phyloP scores from a whole-genome alignment of 1,140 invertebrate genomes.

The Potamilus streckersoni region DNA sequence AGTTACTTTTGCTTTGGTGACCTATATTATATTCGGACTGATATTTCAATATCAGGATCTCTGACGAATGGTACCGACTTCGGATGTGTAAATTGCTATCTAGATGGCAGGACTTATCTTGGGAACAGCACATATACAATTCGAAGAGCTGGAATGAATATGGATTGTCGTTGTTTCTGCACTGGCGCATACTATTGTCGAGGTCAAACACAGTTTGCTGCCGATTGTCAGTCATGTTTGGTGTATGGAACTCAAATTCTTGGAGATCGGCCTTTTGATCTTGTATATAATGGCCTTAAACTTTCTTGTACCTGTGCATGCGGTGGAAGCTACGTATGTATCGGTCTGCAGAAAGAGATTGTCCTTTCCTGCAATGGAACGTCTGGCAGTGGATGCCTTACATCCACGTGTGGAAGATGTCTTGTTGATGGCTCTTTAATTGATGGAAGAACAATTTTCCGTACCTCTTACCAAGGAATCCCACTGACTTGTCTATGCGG shows the following conservation, averaged over 20 bases:
- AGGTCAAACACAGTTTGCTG: conserved; percentile 3
- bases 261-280: conserved; percentile 13
- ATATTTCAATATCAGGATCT: conserved; percentile 23
- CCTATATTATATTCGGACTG: conserved; percentile 16
- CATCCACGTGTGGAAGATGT: conserved; percentile 15
- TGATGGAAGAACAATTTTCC: conserved; percentile 19
- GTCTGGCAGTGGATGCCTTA: conserved; percentile 15
- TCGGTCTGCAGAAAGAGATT: conserved; percentile 1
- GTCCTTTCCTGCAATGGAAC: conserved; percentile 12
- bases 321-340: conserved; percentile 14
- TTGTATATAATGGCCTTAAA: conserved; percentile 19
- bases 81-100: conserved; percentile 19
- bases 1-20: conserved; percentile 21
- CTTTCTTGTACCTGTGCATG: conserved; percentile 15
- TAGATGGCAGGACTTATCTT: conserved; percentile 20
- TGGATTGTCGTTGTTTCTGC: conserved; percentile 34
- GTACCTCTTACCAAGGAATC: conserved; percentile 9
- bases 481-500: conserved; percentile 20
- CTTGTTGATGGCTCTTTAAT: conserved; percentile 11
- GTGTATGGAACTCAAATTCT: conserved; percentile 5
- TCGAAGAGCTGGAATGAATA: conserved; percentile 23
- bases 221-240: conserved; percentile 14
- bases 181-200: conserved; percentile 28
- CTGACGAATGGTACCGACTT: conserved; percentile 4
- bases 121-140: conserved; percentile 24